Conservation (phyloP, 1,140 invertebrate species). For the Lasioglossum albipes region DNA sequence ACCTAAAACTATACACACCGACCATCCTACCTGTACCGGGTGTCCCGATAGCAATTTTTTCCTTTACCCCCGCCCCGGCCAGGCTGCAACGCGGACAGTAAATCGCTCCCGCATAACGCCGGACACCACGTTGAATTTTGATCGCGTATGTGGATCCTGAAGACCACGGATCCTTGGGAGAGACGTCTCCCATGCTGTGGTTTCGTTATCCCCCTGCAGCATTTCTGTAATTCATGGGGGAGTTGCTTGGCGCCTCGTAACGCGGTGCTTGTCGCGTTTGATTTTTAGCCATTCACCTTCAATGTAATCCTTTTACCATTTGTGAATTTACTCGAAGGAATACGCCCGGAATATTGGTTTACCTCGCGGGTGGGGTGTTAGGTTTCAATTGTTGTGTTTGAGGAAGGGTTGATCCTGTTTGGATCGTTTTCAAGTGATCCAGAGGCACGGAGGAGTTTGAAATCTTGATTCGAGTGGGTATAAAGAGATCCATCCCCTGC, state of each 20-base stretch:
- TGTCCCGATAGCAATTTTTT: conserved; percentile 56
- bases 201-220: not conserved
- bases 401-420: no score
- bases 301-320: no score
- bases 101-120: conserved; percentile 21
- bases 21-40: conserved; percentile 70
- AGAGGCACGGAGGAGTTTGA: no score
- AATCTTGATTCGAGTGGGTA: no score
- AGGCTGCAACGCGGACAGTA: not conserved
- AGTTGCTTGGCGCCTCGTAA: not conserved
- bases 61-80: not conserved
- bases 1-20: conserved; percentile 76
- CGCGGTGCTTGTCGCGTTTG: not conserved
- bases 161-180: not conserved
- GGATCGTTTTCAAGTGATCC: no score
- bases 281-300: no score
- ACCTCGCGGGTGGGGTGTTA: no score
- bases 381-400: no score
- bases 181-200: no score
- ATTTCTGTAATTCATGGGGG: not conserved
- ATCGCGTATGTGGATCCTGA: not conserved
- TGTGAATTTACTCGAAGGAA: not conserved
- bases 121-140: conserved; percentile 21
- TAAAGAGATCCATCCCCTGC: no score
- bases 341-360: not conserved